These are phyloP conservation scores for Drosophila neotestacea DNA, from an alignment of 2,888 invertebrate species.

Conservation along the genomic window DNA sequence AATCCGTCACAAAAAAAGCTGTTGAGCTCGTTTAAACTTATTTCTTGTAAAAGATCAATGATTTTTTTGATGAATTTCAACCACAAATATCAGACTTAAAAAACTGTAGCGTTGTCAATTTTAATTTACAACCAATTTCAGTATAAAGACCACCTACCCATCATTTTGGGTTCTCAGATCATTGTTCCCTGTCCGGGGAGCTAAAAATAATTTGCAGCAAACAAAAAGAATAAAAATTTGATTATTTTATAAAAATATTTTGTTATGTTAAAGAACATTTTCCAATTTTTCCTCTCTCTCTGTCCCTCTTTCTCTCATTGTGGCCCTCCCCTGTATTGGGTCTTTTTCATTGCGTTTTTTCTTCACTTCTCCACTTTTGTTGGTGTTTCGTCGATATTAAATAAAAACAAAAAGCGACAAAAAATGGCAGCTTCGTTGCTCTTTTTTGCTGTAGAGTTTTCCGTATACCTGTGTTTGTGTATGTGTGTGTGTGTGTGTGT, in stretches of 20 bases:
- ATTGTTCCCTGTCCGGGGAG: slow-evolving; percentile 9
- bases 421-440: slow-evolving; percentile 48
- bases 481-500: slow-evolving; percentile 16
- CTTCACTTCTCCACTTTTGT: slow-evolving; percentile 31
- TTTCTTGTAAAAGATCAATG: neutral
- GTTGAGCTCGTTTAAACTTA: too few relatives aligned
- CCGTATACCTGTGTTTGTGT: slow-evolving; percentile 38
- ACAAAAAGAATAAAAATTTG: slow-evolving; percentile 68
- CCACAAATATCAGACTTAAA: neutral
- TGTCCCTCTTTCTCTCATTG: neutral
- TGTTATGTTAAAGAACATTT: slow-evolving; percentile 75
- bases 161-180: neutral
- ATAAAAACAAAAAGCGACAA: slow-evolving; percentile 71
- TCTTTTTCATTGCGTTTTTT: slow-evolving; percentile 4
- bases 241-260: slow-evolving; percentile 80
- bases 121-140: slow-evolving; percentile 44
- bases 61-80: neutral
- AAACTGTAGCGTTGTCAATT: slow-evolving; percentile 45
- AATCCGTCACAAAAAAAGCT: too few relatives aligned
- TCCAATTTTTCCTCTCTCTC: slow-evolving; percentile 36
- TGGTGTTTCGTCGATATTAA: slow-evolving; percentile 72
- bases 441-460: slow-evolving; percentile 31
- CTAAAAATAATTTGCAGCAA: slow-evolving; percentile 69
- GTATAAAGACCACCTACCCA: neutral
- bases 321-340: neutral